Conservation (phyloP, 2,113 vertebrate species). For the Podarcis raffonei region DNA sequence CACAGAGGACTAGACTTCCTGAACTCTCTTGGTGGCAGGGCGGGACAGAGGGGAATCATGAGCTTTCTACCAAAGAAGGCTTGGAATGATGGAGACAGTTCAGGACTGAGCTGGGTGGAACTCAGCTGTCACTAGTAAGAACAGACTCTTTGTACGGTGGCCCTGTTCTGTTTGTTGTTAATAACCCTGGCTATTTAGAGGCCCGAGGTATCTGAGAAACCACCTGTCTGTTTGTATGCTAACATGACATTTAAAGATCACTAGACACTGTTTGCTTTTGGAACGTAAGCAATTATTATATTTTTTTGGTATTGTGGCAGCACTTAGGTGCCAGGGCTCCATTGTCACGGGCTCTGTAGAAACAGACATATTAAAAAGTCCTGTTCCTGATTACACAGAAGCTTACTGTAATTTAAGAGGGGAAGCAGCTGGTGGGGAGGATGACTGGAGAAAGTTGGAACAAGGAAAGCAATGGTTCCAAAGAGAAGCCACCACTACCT, state of each 20-base stretch:
- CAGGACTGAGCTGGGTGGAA: neutral
- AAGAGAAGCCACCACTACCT: neutral
- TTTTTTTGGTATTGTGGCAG: neutral
- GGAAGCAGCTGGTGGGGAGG: neutral
- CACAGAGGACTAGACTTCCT: neutral
- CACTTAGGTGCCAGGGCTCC: neutral
- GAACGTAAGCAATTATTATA: neutral
- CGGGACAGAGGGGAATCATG: neutral
- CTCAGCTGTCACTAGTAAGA: neutral
- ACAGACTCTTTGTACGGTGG: neutral
- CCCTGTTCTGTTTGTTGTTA: neutral
- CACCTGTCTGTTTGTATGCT: neutral
- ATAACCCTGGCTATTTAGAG: neutral
- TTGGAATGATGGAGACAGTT: neutral
- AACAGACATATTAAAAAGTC: neutral
- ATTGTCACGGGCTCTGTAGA: neutral
- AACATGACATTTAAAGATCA: neutral
- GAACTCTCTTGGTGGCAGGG: neutral
- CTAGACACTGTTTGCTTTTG: slow-evolving; percentile 1
- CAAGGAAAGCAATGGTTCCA: neutral
- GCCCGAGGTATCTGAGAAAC: neutral
- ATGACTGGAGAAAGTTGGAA: neutral
- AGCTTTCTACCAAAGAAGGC: neutral
- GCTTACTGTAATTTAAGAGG: neutral
- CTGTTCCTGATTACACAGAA: neutral